Percentiles rank a stretch among this genome's conserved stretches.
Conservation (phyloP, 2,113 vertebrate genomes). For the Megaleporinus macrocephalus region DNA sequence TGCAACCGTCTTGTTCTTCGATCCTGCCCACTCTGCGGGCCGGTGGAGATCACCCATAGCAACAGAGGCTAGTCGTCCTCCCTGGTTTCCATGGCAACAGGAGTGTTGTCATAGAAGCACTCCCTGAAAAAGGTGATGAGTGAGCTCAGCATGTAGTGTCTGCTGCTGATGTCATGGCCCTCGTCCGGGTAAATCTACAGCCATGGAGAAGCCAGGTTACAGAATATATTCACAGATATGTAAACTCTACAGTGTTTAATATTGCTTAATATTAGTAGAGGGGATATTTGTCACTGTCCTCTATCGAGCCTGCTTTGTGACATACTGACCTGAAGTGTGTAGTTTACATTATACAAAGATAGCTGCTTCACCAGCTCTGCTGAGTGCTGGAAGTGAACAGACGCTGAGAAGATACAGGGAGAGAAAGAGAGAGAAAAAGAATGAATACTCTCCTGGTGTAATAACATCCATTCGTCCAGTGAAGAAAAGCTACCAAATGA, state of each 20-base stretch:
- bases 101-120: conserved; percentile 67
- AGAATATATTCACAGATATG: not conserved
- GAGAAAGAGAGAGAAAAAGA: not conserved
- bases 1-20: conserved; percentile 30
- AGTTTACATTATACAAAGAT: conserved; percentile 87
- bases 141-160: conserved; percentile 66
- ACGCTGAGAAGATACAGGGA: conserved; percentile 76
- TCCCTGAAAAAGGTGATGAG: conserved; percentile 72
- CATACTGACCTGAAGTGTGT: conserved; percentile 87
- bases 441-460: not conserved
- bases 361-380: conserved; percentile 92
- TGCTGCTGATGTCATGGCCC: conserved; percentile 70
- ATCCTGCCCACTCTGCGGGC: conserved; percentile 17
- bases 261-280: too few relatives aligned
- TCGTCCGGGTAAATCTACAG: conserved; percentile 78
- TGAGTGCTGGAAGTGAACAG: conserved; percentile 96
- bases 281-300: not conserved
- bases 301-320: not conserved
- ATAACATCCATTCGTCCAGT: not conserved
- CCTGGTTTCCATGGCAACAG: conserved; percentile 33
- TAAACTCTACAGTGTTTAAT: too few relatives aligned
- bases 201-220: not conserved
- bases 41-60: conserved; percentile 21
- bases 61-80: conserved; percentile 63
- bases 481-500: not conserved